Base-by-base conservation (phyloP, 2,113 vertebrate genomes). In the Bos javanicus region DNA sequence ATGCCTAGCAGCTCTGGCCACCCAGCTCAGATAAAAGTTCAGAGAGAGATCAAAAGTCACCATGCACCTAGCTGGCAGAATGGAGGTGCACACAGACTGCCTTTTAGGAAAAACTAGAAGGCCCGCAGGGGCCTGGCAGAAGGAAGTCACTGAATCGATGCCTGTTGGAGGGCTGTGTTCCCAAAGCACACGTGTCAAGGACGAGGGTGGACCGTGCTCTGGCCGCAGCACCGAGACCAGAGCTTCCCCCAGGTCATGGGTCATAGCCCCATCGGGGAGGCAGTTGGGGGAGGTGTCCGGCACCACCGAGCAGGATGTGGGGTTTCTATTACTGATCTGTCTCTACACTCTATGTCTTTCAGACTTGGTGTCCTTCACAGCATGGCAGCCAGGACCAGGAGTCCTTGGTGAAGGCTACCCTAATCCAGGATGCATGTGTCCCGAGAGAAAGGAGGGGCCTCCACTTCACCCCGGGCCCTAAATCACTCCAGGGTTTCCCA, bases 31-130 rank as follows among this genome's bases (percentile, higher is more conserved):
- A 78, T 28, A 36, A 39, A 76, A 33, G 46, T 33, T 21, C 39
- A 50, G 57, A 14, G 28, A 56, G 82, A 56, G 48, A 48, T 43
- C 71, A 6, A 48, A 56, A 48, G 48, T 2, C 19, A 14, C 84
- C 1, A 0, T 85, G 15, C 8, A 2, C 46, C 64, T 50, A 50
- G 57, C 57, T 2, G 4, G 33, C 16, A 21, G 56, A 36, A 10
- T 50, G 23, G 30, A 48, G 30, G 52, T 17, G 11, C 54, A 16
- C 26, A 54, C 48, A n/a, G 50, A 54, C 50, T 82, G 50, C 81
- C 67, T 23, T 76, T 76, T 76, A 76, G 39, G 26, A 26, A 43
- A 21, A 6, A 15, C 25, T 57, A 50, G 36, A 39, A 23, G 36
- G 17, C 57, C 82, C 13, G 2, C 19, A 9, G 56, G 16, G 30